Base-by-base conservation (phyloP, 2,797 vertebrate genomes). In the Babyrousa celebensis region DNA sequence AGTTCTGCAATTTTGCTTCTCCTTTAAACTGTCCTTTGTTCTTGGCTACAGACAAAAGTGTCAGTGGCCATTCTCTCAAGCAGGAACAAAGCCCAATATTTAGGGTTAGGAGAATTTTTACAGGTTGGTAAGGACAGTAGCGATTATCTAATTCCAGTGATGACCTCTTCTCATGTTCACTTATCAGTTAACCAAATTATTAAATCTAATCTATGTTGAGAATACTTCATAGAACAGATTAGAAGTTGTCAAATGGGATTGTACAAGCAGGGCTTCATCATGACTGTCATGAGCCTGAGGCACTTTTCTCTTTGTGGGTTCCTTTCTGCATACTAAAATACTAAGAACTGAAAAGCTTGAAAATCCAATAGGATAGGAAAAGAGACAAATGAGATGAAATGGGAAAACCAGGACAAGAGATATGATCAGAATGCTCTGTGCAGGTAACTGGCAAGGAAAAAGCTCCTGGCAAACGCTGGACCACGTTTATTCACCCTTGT, bases 41-140 rank as follows among this genome's bases (percentile, higher is more conserved):
- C 48, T 85, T 43, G 65, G 25, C 16, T 93, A 83, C 29, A 75
- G 32, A 84, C 56, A 82, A 68, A 96, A 93, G 74, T 58, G 58
- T 67, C 27, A 72, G 40, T 60, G 23, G 25, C 3, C 5, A 75
- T 58, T 89, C 56, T 82, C 62, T 85, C 43, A 83, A 84, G 11
- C 16, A 43, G 75, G 48, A 86, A 65, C 25, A 20, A 63, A 94
- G 62, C 5, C 1, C 36, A 82, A 27, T n/a, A 23, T 12, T 93
- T 89, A 60, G 27, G 79, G 48, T 63, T 17, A 52, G 65, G 65
- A 91, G 54, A 70, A 20, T 70, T 86, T 27, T 29, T 27, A 32
- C 23, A 63, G 18, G 29, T 84, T 77, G 62, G 11, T 85, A 65
- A 77, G 36, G 25, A 27, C n/a, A 25, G 21, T 80, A 20, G 29